Base-by-base conservation (phyloP, 2,797 vertebrate genomes). In the Malacoraja senta region DNA sequence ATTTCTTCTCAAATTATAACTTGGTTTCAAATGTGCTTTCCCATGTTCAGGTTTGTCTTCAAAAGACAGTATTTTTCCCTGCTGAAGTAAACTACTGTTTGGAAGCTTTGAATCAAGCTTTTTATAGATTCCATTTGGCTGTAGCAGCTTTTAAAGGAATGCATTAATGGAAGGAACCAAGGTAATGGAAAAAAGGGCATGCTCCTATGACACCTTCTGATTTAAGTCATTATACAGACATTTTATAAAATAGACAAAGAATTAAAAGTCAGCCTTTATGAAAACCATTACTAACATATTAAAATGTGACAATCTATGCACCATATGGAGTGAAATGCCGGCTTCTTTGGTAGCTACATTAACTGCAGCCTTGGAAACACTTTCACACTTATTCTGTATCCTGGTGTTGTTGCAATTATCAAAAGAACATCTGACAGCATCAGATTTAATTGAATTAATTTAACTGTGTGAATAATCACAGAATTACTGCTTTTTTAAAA, bases 381-480 rank as follows among this genome's bases (percentile, higher is more conserved):
- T 98, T 97, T 97, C 96, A 97, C 96, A 95, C 96, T 97, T 97
- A 97, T 97, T 98, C 97, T 97, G 96, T 97, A 97, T 97, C 95
- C 96, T 96, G 96, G 96, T 97, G 97, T 97, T 98, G 97, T 98
- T 96, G 97, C 97, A 98, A 97, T 98, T 98, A 98, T 97, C 96
- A 97, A 97, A 97, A 96, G 95, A 96, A 97, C 95, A 97, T 97
- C 97, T 97, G 97, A 97, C 97, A 98, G 97, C 97, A 96, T 96
- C 96, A 96, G 96, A 97, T 97, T 97, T 97, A 97, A 97, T 97
- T 98, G 96, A 98, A 98, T 98, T 97, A 97, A 97, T 98, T 98
- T 97, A 97, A 97, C 96, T 94, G 96, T 95, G 95, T 97, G 96
- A 97, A 97, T 96, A 97, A 96, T 95, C 96, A 96, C 95, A 96